Evolutionary conservation across 2,888 invertebrate species (phyloP).

Genomic region (Lasiommata megera): DNA sequence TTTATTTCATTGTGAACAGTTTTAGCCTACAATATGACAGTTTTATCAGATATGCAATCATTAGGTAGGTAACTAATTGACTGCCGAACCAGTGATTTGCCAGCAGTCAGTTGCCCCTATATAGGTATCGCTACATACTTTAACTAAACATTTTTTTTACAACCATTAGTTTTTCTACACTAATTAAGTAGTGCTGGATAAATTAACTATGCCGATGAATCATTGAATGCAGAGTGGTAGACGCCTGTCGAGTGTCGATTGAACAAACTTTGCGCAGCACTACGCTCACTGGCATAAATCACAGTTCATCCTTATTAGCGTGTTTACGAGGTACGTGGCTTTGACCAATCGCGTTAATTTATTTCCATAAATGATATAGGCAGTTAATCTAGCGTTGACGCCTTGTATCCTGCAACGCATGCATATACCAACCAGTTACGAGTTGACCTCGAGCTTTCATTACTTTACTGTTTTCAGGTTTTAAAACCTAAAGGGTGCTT

Average conservation of each 20-base stretch:
- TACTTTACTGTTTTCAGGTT: not conserved
- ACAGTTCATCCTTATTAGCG: constrained; percentile 38
- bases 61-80: too few species aligned
- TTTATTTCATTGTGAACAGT: too few species aligned
- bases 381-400: constrained; percentile 43
- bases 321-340: constrained; percentile 37
- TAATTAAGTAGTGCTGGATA: too few species aligned
- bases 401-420: constrained; percentile 33
- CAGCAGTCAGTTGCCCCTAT: too few species aligned
- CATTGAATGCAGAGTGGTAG: not conserved
- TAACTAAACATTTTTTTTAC: not conserved
- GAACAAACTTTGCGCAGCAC: constrained; percentile 7
- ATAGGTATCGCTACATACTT: too few species aligned
- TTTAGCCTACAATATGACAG: too few species aligned
- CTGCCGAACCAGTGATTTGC: too few species aligned
- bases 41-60: too few species aligned
- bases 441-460: constrained; percentile 9
- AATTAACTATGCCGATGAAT: not conserved
- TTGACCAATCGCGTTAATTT: constrained; percentile 53
- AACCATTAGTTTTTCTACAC: too few species aligned
- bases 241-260: not conserved
- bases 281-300: constrained; percentile 32
- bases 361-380: constrained; percentile 55
- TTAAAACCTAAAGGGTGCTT: too few species aligned
- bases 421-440: constrained; percentile 11